phyloP scores from a whole-genome alignment of 2,113 vertebrate genomes.

The Alaudala cheleensis region DNA sequence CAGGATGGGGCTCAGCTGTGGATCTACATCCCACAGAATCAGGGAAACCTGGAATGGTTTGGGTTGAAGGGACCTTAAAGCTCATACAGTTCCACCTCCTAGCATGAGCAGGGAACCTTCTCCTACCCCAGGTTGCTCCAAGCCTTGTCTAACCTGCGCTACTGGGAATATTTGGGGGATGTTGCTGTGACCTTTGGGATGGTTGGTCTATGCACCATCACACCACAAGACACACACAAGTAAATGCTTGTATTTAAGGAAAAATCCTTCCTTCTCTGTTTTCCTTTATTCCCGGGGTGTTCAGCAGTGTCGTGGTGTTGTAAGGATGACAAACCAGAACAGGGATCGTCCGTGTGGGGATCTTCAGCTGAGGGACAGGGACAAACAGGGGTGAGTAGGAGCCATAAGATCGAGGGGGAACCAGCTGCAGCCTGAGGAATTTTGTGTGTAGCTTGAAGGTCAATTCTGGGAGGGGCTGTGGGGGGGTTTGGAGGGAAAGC shows the following conservation, averaged over 20 bases:
- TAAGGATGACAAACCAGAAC: neutral
- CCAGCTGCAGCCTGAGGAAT: no score
- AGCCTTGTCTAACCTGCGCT: neutral
- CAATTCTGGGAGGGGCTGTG: no score
- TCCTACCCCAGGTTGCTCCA: neutral
- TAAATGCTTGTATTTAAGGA: neutral
- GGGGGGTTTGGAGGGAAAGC: no score
- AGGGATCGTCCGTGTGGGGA: conserved; percentile 34
- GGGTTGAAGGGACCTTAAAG: neutral
- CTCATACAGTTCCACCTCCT: neutral
- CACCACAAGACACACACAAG: neutral
- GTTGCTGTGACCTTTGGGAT: conserved; percentile 32
- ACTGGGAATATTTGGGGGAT: neutral
- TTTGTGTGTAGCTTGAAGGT: no score
- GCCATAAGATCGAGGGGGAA: no score
- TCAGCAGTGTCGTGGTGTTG: neutral
- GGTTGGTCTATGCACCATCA: neutral
- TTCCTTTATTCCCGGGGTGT: neutral
- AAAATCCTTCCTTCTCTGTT: conserved; percentile 46
- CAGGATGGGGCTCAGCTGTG: neutral
- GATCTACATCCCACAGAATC: neutral
- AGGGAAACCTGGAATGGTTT: neutral
- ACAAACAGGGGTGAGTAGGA: no score
- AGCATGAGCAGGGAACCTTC: neutral
- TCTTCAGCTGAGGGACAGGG: no score